A percentile compares a stretch with the other conserved stretches of the same genome.
Conservation (phyloP, 37 sponge, comb jelly and placozoan species). For the Beroe ovata region DNA sequence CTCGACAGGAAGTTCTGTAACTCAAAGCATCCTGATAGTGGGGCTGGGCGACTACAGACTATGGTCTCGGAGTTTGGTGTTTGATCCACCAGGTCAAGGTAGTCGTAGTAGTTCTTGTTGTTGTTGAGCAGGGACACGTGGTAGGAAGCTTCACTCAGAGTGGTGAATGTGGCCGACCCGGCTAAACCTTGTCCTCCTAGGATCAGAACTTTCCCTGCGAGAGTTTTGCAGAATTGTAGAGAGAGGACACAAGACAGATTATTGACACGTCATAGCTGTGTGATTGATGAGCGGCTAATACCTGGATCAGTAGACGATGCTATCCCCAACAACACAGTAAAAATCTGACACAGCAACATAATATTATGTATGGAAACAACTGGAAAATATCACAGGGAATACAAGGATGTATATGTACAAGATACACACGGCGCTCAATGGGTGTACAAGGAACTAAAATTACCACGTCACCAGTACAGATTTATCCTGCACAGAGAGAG, state of each 20-base stretch:
- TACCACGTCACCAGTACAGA: background rate
- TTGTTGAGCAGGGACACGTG: constrained; percentile 2
- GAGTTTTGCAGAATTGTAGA: background rate
- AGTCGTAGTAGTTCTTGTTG: constrained; percentile 32
- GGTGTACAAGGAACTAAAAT: background rate
- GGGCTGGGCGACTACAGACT: constrained; percentile 8
- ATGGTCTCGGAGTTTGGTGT: background rate
- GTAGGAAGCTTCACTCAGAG: constrained; percentile 9
- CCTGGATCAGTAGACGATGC: background rate
- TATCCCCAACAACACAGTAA: background rate
- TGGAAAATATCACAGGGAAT: too few species aligned
- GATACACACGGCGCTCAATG: too few species aligned
- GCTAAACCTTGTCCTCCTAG: constrained; percentile 63
- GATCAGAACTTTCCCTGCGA: constrained; percentile 1
- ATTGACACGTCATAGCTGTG: too few species aligned
- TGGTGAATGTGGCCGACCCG: constrained; percentile 49
- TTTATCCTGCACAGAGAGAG: too few species aligned
- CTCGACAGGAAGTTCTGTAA: constrained; percentile 37
- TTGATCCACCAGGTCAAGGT: background rate
- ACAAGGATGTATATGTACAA: too few species aligned
- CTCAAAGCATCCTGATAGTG: constrained; percentile 15
- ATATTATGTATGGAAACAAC: too few species aligned
- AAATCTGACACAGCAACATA: background rate
- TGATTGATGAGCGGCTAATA: too few species aligned
- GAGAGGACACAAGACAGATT: too few species aligned